phyloP scores from a whole-genome alignment of 92 coral and sea anemone genomes.

The Parazoanthus swiftii region DNA sequence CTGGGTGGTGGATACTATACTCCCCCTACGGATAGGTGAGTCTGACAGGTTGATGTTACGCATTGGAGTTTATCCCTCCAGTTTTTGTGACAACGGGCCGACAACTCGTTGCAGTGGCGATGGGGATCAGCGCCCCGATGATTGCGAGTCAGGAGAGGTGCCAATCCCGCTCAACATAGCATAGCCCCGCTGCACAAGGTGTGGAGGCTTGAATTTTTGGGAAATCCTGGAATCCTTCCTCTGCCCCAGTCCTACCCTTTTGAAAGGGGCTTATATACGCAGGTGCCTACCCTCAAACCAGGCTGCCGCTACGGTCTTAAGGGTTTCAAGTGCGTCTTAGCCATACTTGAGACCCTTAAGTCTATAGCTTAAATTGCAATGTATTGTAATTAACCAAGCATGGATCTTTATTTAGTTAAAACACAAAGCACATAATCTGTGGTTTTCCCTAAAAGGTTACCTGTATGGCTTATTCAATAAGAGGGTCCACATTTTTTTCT shows the following conservation, averaged over 20 bases:
- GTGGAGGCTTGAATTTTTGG: slow-evolving; percentile 14
- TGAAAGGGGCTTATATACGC: no score
- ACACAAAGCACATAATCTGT: no score
- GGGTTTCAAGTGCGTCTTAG: no score
- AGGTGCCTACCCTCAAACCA: no score
- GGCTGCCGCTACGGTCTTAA: no score
- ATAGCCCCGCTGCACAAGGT: slow-evolving; percentile 16
- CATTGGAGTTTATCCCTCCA: slow-evolving; percentile 12
- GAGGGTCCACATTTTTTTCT: no score
- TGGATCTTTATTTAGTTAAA: no score
- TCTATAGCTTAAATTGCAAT: no score
- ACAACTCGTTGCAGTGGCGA: slow-evolving; percentile 9
- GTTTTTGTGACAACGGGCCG: slow-evolving; percentile 13
- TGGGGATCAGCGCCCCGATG: slow-evolving; percentile 17
- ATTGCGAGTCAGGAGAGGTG: slow-evolving; percentile 15
- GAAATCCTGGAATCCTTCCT: slow-evolving; percentile 14
- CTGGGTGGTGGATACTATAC: neutral
- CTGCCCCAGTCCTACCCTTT: neutral
- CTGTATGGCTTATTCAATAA: no score
- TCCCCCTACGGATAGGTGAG: neutral
- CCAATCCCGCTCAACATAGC: slow-evolving; percentile 15
- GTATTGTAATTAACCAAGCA: no score
- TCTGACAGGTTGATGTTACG: neutral
- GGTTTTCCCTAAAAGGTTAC: no score
- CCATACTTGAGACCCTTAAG: no score